Base-by-base conservation (phyloP, 2,888 invertebrate species). In the Drosophila formosana region DNA sequence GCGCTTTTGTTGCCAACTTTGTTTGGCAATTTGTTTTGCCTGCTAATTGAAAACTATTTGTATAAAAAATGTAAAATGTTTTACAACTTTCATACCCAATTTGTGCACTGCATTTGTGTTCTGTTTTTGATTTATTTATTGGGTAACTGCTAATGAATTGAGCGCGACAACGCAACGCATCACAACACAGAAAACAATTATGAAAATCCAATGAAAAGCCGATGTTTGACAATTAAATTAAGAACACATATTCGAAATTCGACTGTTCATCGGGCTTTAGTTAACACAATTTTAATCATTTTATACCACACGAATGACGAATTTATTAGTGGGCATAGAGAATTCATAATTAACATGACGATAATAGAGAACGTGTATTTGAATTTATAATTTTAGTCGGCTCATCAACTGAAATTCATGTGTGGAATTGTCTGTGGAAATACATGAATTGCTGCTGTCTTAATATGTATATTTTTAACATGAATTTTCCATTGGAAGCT, bases 1-100 rank as follows among this genome's bases (percentile, higher is more conserved):
- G 28, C 6, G 64, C 58, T 49, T 62, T 77, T 78, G 77, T 70
- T 71, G 70, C 47, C 37, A 45, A 65, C 50, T 63, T 76, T 63
- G 37, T 49, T 50, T 34, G 52, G 13, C 66, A 73, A 66, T 80
- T 81, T 72, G 67, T 75, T 69, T 69, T 66, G 66, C 25, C 66
- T 56, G 85, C 82, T 82, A 82, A 82, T 85, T 82, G 86, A 82
- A 80, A 78, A 78, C 68, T 79, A 71, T 82, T 79, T 81, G 78
- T 76, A 74, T 79, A 63, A 63, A 69, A 58, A 61, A 61, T 47
- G 23, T 47, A 49, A 62, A 69, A 64, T 61, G 61, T 51, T 75
- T 45, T 57, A 63, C 72, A 65, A 53, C 3, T 56, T 63, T 55
- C 37, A 37, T 7, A 7, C 11, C 11, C 28, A 60, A 51, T 57